These are phyloP conservation scores for Solenodon paradoxus DNA, from an alignment of 2,113 vertebrate genomes.

Conservation along the genomic window DNA sequence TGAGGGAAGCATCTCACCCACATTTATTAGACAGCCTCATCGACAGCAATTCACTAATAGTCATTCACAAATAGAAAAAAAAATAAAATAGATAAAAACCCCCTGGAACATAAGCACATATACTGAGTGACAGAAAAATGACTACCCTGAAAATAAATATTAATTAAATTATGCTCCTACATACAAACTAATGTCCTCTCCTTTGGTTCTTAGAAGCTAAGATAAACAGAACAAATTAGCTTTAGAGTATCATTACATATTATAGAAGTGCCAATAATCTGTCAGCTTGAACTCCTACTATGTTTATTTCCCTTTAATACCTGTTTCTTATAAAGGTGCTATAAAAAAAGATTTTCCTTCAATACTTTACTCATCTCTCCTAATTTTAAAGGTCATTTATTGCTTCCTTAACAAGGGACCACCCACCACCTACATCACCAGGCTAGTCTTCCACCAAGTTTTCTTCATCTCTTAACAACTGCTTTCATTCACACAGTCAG, in stretches of 20 bases:
- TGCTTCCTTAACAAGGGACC: slow-evolving; percentile 54
- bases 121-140: neutral
- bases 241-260: slow-evolving; percentile 44
- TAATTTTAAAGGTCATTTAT: slow-evolving; percentile 58
- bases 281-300: slow-evolving; percentile 7
- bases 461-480: neutral
- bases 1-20: neutral
- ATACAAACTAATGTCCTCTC: neutral
- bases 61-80: slow-evolving; percentile 22
- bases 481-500: slow-evolving; percentile 44
- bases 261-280: slow-evolving; percentile 45
- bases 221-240: neutral
- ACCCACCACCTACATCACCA: neutral
- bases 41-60: neutral
- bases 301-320: neutral
- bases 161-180: neutral
- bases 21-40: neutral
- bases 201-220: neutral
- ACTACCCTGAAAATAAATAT: neutral
- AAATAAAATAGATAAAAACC: neutral
- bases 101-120: neutral
- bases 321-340: slow-evolving; percentile 6
- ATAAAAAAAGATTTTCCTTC: slow-evolving; percentile 28
- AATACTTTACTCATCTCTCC: slow-evolving; percentile 21
- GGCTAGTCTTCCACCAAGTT: neutral